Evolutionary conservation across 2,888 invertebrate genomes (phyloP).

Genomic region (Trimorus sp.): DNA sequence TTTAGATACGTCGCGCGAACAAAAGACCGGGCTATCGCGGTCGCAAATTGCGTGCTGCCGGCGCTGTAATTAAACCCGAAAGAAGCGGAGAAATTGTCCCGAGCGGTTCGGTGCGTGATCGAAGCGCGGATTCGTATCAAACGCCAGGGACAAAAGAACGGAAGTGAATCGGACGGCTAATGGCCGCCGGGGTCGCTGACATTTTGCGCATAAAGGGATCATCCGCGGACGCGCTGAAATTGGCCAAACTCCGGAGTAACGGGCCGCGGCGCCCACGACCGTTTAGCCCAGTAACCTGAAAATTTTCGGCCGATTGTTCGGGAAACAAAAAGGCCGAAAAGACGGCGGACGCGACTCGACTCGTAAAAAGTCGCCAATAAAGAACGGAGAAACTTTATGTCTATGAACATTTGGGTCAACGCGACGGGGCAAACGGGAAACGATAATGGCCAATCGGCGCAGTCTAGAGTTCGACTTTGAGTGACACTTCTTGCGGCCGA

Average conservation of each 20-base stretch:
- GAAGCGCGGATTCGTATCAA: conserved; percentile 30
- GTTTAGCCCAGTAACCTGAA: conserved; percentile 62
- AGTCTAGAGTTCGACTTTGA: background rate
- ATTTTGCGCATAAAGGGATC: conserved; percentile 74
- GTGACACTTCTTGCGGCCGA: background rate
- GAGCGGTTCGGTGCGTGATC: conserved; percentile 13
- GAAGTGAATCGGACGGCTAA: conserved; percentile 73
- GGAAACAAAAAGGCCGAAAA: conserved; percentile 36
- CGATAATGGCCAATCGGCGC: conserved; percentile 17
- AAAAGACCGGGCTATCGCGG: conserved; percentile 38
- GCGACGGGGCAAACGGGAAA: conserved; percentile 4
- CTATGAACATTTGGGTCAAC: conserved; percentile 43
- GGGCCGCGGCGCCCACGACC: conserved; percentile 63
- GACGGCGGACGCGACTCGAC: conserved; percentile 2
- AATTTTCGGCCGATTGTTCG: conserved; percentile 47
- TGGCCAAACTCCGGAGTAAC: conserved; percentile 74
- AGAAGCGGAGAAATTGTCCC: conserved; percentile 22
- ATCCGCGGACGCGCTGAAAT: conserved; percentile 66
- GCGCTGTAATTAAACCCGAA: background rate
- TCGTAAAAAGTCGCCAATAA: conserved; percentile 31
- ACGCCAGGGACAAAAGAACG: conserved; percentile 69
- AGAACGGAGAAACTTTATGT: conserved; percentile 37
- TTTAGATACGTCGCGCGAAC: conserved; percentile 46
- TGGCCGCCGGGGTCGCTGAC: conserved; percentile 75
- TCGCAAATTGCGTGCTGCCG: conserved; percentile 1